These are phyloP conservation scores for Nemoura dubitans DNA, from an alignment of 2,888 invertebrate genomes.

Conservation along the genomic window DNA sequence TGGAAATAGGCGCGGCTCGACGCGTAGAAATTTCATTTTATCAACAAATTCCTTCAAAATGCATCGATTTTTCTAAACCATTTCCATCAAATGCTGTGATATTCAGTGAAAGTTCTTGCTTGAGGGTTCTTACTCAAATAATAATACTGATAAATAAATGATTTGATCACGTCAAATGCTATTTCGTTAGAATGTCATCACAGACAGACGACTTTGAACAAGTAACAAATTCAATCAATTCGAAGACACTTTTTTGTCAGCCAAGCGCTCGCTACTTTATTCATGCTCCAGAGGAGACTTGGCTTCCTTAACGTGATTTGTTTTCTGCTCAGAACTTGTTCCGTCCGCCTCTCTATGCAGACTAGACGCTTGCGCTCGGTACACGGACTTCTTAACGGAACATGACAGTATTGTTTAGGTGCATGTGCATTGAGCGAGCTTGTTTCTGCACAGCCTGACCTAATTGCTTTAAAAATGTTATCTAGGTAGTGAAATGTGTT, in stretches of 20 bases:
- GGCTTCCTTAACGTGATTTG: background rate
- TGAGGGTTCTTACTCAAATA: background rate
- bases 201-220: background rate
- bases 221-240: slow-evolving; percentile 12
- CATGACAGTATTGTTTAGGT: background rate
- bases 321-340: background rate
- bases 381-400: background rate
- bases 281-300: background rate
- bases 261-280: slow-evolving; percentile 1
- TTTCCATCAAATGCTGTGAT: background rate
- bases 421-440: background rate
- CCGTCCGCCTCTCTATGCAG: background rate
- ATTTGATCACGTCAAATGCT: slow-evolving; percentile 12
- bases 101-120: background rate
- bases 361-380: background rate
- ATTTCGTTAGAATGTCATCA: background rate
- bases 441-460: background rate
- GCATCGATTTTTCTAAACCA: background rate
- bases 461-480: background rate
- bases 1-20: background rate
- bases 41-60: background rate
- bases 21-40: background rate
- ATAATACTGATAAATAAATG: background rate
- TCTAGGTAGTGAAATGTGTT: background rate
- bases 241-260: background rate